Evolutionary conservation across 2,797 vertebrate genomes (phyloP).

Genomic region (Acanthornis magna): DNA sequence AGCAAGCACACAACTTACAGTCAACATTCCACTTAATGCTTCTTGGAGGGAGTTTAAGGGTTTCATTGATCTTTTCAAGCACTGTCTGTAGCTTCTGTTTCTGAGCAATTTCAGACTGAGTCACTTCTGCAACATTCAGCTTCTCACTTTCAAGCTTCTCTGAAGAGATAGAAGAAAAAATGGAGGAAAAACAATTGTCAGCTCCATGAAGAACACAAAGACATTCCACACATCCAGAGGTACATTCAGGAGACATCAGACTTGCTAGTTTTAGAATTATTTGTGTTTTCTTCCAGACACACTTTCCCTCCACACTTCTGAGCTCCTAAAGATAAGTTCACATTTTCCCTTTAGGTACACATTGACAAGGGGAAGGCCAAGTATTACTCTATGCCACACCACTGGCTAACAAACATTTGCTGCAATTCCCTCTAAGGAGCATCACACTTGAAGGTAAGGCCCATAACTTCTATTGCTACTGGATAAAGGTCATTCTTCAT

Average conservation of each 20-base stretch:
- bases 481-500: neutral
- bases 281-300: neutral
- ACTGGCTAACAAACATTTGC: neutral
- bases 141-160: conserved; percentile 97
- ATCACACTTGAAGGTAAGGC: neutral
- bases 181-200: neutral
- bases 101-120: conserved; percentile 97
- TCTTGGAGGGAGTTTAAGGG: conserved; percentile 90
- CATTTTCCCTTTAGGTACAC: neutral
- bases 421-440: neutral
- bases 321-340: neutral
- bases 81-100: conserved; percentile 98
- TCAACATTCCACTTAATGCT: conserved; percentile 97
- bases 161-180: conserved; percentile 61
- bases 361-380: neutral
- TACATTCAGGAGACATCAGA: neutral
- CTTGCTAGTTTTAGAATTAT: neutral
- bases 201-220: neutral
- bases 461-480: neutral
- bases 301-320: neutral
- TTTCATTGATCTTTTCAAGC: conserved; percentile 95
- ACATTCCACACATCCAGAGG: neutral
- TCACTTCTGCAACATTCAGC: conserved; percentile 97
- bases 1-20: conserved; percentile 80
- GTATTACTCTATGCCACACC: neutral